These are phyloP conservation scores for Meda fulgida DNA, from an alignment of 2,797 vertebrate genomes.

Conservation along the genomic window DNA sequence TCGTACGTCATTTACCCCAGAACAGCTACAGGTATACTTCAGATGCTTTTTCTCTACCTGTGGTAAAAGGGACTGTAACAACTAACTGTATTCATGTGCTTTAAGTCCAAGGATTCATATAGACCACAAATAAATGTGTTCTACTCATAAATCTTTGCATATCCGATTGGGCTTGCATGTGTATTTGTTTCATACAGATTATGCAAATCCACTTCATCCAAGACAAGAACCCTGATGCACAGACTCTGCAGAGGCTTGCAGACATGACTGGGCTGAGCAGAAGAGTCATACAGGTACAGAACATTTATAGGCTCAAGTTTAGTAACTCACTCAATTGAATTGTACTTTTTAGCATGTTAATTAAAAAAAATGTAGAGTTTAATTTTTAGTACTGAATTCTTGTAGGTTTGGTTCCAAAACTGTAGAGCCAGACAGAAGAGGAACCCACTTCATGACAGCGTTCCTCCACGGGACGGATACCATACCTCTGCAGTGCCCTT, in stretches of 20 bases:
- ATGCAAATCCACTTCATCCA: slow-evolving; percentile 98
- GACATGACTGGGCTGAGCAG: slow-evolving; percentile 96
- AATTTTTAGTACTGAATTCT: slow-evolving; percentile 68
- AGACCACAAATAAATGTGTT: not conserved
- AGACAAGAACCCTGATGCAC: slow-evolving; percentile 97
- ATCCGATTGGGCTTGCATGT: not conserved
- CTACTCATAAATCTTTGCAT: not conserved
- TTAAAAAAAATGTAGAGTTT: not conserved
- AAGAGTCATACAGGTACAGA: slow-evolving; percentile 93
- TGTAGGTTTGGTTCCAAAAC: slow-evolving; percentile 99
- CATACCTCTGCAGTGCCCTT: slow-evolving; percentile 84
- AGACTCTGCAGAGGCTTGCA: slow-evolving; percentile 94
- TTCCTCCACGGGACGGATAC: slow-evolving; percentile 86
- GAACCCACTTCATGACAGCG: slow-evolving; percentile 91
- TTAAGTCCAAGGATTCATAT: not conserved
- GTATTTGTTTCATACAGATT: slow-evolving; percentile 76
- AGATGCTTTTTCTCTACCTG: not conserved
- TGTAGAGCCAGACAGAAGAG: slow-evolving; percentile 99
- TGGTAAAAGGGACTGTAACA: not conserved
- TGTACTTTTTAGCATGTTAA: not conserved
- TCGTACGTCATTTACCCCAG: slow-evolving; percentile 93
- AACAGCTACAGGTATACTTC: slow-evolving; percentile 89
- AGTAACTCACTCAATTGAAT: not conserved
- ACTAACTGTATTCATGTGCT: not conserved
- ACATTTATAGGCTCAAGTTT: not conserved